Evolutionary conservation across 2,113 vertebrate genomes (phyloP), one percentile per base, ranked within the genome.

Genomic region (Heterotilapia buettikoferi): DNA sequence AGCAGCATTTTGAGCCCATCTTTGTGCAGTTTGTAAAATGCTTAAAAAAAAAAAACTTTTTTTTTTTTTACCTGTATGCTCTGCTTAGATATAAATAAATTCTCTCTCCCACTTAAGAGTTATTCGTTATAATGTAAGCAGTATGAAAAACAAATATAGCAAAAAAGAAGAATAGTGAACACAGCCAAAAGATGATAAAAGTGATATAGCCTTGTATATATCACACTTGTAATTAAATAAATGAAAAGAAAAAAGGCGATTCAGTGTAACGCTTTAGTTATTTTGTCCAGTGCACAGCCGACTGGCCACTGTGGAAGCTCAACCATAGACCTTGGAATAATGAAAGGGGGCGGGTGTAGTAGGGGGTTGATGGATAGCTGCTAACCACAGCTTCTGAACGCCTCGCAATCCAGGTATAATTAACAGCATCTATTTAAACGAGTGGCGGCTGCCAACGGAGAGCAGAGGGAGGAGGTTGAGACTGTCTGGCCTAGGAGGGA

Each of bases 401-500:
- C 83, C 91, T 90, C 84, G 61, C 88, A 90, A 88, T 94, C 91
- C 89, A 82, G 94, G 94, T 94, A 97, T 97, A 96, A 97, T 97
- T 97, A 97, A 97, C 95, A 96, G 92, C 93, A 96, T 93, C 95
- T 97, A 95, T 96, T 96, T 94, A 97, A 97, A 96, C 92, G 92
- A 63, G 92, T 96, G 95, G 92, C 90, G 92, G 93, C 93, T 95
- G 95, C 90, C 96, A 97, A 94, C 95, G 93, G 95, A 96, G 95
- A 81, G 94, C 57, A 24, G 86, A 40, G 88, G 88, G 90, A 87
- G 90, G 89, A 83, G 90, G 93, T 92, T 86, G 78, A 68, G 85
- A 45, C 95, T 93, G 95, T 94, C 96, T 96, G 93, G 95, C 94
- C 83, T 68, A 87, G 90, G 89, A 97, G 96, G 94, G 94, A 96